Conservation (phyloP, 2,797 vertebrate genomes). For the Euthynnus affinis region DNA sequence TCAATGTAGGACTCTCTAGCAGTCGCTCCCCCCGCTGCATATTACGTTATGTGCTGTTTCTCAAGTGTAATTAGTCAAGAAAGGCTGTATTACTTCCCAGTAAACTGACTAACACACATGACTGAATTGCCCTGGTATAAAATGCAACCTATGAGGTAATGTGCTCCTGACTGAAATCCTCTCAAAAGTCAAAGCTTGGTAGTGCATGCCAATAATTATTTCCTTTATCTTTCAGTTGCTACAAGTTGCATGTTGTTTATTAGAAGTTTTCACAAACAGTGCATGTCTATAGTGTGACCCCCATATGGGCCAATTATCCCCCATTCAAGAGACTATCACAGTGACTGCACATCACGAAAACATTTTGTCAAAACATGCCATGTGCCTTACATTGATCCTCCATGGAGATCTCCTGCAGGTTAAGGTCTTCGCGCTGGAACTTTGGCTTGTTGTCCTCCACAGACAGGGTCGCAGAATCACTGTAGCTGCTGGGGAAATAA, state of each 20-base stretch:
- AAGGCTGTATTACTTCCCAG: slow-evolving; percentile 17
- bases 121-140: not conserved
- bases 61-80: slow-evolving; percentile 41
- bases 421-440: slow-evolving; percentile 81
- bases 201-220: not conserved
- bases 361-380: slow-evolving; percentile 11
- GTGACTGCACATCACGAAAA: slow-evolving; percentile 7
- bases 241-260: slow-evolving; percentile 8
- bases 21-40: slow-evolving; percentile 29
- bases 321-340: slow-evolving; percentile 7
- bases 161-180: not conserved
- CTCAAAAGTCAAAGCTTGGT: not conserved
- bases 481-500: slow-evolving; percentile 74
- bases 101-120: slow-evolving; percentile 17
- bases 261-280: slow-evolving; percentile 19
- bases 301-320: slow-evolving; percentile 19
- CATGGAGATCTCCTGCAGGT: slow-evolving; percentile 82
- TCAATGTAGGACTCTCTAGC: slow-evolving; percentile 55
- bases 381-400: slow-evolving; percentile 85
- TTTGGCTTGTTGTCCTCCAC: slow-evolving; percentile 79
- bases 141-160: not conserved
- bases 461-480: slow-evolving; percentile 84
- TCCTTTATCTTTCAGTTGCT: not conserved
- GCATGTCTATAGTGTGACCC: not conserved
- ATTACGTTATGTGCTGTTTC: slow-evolving; percentile 39